Percentiles rank a stretch among this genome's conserved stretches.
Evolutionary conservation across 2,113 vertebrate genomes (phyloP).

Genomic region (Speoplatyrhinus poulsoni): DNA sequence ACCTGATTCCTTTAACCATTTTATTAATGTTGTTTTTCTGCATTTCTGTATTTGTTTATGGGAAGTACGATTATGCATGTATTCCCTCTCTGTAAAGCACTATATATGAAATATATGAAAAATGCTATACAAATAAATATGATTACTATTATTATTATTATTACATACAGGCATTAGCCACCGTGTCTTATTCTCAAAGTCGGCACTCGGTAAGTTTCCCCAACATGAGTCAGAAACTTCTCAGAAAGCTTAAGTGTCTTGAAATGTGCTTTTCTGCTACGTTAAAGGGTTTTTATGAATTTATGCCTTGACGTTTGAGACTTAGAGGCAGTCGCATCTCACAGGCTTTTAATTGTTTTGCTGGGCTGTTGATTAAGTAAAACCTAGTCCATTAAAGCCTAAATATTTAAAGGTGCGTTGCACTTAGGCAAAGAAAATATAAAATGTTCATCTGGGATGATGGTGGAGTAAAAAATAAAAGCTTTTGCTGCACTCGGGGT

Average conservation of each 20-base stretch:
- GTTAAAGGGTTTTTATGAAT: conserved; percentile 4
- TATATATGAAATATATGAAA: too few relatives aligned
- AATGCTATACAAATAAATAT: too few relatives aligned
- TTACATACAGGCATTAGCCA: neutral
- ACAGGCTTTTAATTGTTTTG: conserved; percentile 42
- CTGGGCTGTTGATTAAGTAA: conserved; percentile 8
- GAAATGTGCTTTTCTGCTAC: neutral
- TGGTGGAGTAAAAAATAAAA: conserved; percentile 38
- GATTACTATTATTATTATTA: too few relatives aligned
- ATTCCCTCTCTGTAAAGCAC: too few relatives aligned
- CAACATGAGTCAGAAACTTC: neutral
- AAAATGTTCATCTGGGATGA: conserved; percentile 56
- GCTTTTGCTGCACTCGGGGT: conserved; percentile 45
- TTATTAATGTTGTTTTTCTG: too few relatives aligned
- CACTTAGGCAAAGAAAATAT: conserved; percentile 60
- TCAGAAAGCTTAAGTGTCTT: conserved; percentile 3
- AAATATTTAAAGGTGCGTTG: conserved; percentile 62
- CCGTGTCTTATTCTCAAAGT: conserved; percentile 14
- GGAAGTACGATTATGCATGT: too few relatives aligned
- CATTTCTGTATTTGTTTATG: too few relatives aligned
- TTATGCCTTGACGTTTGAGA: neutral
- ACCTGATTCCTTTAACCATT: too few relatives aligned
- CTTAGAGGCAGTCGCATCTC: neutral
- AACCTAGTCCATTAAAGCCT: conserved; percentile 55
- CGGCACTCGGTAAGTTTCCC: neutral